phyloP scores from a whole-genome alignment of 2,888 invertebrate genomes.

The Zaprionus lineosus region DNA sequence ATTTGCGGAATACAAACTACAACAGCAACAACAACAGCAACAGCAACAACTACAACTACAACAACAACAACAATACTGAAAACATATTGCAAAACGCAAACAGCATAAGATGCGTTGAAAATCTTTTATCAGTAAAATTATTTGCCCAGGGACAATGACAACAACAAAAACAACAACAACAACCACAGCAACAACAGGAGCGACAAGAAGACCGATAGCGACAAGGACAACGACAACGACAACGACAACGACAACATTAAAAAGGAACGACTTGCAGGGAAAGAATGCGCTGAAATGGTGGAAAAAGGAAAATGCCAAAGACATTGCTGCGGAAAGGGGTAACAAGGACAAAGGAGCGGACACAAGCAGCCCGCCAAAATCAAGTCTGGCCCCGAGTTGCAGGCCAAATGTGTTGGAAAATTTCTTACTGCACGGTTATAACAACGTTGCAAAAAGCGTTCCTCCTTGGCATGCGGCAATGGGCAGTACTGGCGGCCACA shows the following conservation, averaged over 20 bases:
- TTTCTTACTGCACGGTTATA: slow-evolving; percentile 63
- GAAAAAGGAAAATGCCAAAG: slow-evolving; percentile 11
- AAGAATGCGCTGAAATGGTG: slow-evolving; percentile 37
- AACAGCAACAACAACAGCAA: slow-evolving; percentile 35
- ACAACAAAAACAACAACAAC: slow-evolving; percentile 11
- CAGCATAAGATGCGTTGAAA: slow-evolving; percentile 77
- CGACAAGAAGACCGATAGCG: no score
- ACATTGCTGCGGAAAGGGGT: slow-evolving; percentile 18
- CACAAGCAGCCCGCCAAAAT: slow-evolving; percentile 61
- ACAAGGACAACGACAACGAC: slow-evolving; percentile 42
- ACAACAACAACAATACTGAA: no score
- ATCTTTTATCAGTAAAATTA: slow-evolving; percentile 78
- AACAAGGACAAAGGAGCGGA: slow-evolving; percentile 2
- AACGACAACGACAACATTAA: no score
- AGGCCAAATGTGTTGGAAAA: slow-evolving; percentile 75
- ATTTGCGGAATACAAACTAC: slow-evolving; percentile 30
- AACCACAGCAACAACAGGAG: no score
- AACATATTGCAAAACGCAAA: slow-evolving; percentile 76
- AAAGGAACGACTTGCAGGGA: no score
- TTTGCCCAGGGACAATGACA: slow-evolving; percentile 70
- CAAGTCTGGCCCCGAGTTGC: slow-evolving; percentile 58
- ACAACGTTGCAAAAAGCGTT: slow-evolving; percentile 60
- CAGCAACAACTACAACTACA: slow-evolving; percentile 34
- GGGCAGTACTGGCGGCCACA: background rate
- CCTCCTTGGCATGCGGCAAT: slow-evolving; percentile 3